These are phyloP conservation scores for Columba livia DNA, from an alignment of 2,113 vertebrate species.

Conservation along the genomic window DNA sequence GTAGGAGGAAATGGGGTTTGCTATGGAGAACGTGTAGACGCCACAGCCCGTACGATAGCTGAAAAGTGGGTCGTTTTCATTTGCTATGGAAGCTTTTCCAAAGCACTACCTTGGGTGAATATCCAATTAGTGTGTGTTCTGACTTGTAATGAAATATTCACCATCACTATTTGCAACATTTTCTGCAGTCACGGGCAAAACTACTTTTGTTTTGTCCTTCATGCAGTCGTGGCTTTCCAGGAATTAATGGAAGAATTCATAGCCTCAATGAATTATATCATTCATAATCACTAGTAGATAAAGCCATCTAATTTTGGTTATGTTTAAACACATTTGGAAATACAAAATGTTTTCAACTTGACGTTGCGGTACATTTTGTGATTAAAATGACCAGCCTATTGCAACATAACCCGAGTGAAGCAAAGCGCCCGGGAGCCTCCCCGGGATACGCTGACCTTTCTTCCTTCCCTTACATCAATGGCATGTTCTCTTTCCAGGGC, in stretches of 20 bases:
- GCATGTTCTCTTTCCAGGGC: slow-evolving; percentile 78
- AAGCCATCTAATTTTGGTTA: neutral
- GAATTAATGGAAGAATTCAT: neutral
- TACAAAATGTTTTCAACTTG: neutral
- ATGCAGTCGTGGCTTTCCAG: neutral
- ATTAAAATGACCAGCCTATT: neutral
- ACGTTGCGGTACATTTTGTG: neutral
- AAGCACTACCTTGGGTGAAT: neutral
- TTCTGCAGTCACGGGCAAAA: neutral
- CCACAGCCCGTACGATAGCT: neutral
- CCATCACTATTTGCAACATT: neutral
- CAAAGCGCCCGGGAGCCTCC: neutral
- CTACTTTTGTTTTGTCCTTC: neutral
- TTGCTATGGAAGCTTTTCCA: neutral
- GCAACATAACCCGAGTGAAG: neutral
- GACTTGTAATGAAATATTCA: neutral
- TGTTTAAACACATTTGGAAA: neutral
- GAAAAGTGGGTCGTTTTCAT: neutral
- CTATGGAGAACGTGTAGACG: neutral
- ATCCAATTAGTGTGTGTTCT: neutral
- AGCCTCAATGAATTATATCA: neutral
- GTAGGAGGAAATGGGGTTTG: neutral
- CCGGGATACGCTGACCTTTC: neutral
- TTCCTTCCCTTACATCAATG: neutral
- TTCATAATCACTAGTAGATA: neutral